Base-by-base conservation (phyloP, 2,888 invertebrate species). In the Lysandra bellargus region DNA sequence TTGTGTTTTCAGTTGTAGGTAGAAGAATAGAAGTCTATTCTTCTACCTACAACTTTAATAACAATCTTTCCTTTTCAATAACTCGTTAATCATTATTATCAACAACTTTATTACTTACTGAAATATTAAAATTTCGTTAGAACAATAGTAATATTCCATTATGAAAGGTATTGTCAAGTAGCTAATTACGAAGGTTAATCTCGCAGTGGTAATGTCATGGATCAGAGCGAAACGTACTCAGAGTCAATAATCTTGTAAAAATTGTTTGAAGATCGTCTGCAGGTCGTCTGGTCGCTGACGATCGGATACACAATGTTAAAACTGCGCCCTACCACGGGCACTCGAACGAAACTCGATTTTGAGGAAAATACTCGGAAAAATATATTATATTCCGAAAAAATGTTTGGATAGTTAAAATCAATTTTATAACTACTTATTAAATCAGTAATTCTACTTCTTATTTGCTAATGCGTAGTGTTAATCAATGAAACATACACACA, bases 181-280 rank as follows among this genome's bases (percentile, higher is more conserved):
- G 33, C 33, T 69, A 69, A 69, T 69, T 69, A 69, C 33, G 64
- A 69, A 12, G 14, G 69, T 69, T 69, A 69, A 64, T 69, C 69
- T 69, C 14, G 14, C 1, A 17, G 33, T 69, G 44, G 75, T 49
- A 49, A 75, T 75, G n/a, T 49, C 75, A 49, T n/a, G 44, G 49
- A 75, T 30, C 12, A 33, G 53, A 76, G 33, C 53, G 17, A 76
- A 74, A 57, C 49, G 76, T 53, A 30, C 33, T 53, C 44, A 30
- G 44, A 84, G 84, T 84, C 83, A 85, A 85, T 83, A 84, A 83
- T 84, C 84, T 84, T 82, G 82, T 83, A 83, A 84, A 83, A 82
- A 83, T 83, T 82, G 81, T 79, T 83, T 82, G 78, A 78, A 82
- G 83, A 84, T 81, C 83, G 84, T 85, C 85, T 85, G 81, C 84